phyloP scores from a whole-genome alignment of 2,888 invertebrate genomes.

The Phengaris alcon region DNA sequence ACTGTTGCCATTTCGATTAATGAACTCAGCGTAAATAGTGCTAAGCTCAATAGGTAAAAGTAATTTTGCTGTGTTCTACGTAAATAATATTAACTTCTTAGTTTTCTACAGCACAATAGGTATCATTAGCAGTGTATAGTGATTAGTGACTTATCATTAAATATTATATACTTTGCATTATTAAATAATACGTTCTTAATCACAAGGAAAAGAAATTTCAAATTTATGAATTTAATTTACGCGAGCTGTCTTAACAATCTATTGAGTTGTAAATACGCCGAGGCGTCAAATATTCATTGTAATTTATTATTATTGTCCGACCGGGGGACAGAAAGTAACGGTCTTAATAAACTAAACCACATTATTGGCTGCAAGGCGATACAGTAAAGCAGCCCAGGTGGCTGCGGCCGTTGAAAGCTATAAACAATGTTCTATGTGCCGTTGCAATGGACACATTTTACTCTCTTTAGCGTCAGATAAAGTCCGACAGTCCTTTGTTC shows the following conservation, averaged over 20 bases:
- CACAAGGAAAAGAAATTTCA: too few relatives aligned
- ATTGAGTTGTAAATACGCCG: constrained; percentile 14
- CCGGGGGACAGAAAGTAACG: constrained; percentile 27
- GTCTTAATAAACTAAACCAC: constrained; percentile 34
- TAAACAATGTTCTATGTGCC: constrained; percentile 55
- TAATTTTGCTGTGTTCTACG: too few relatives aligned
- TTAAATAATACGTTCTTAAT: too few relatives aligned
- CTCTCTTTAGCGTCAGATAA: constrained; percentile 68
- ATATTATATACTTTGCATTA: too few relatives aligned
- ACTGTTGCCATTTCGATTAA: not conserved
- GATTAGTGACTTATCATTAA: too few relatives aligned
- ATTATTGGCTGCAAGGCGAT: constrained; percentile 41
- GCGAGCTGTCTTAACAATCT: constrained; percentile 3
- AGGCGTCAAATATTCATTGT: constrained; percentile 18
- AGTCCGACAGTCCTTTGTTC: constrained; percentile 65
- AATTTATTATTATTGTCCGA: constrained; percentile 19
- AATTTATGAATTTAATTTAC: not conserved
- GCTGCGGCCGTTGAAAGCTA: constrained; percentile 50
- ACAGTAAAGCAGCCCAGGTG: constrained; percentile 48
- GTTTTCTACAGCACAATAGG: too few relatives aligned
- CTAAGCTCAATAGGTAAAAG: too few relatives aligned
- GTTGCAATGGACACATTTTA: constrained; percentile 68
- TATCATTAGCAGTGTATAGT: too few relatives aligned
- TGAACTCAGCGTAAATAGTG: not conserved
- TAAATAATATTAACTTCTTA: too few relatives aligned